Base-by-base conservation (phyloP, 2,113 vertebrate species). In the Triplophysa dalaica region DNA sequence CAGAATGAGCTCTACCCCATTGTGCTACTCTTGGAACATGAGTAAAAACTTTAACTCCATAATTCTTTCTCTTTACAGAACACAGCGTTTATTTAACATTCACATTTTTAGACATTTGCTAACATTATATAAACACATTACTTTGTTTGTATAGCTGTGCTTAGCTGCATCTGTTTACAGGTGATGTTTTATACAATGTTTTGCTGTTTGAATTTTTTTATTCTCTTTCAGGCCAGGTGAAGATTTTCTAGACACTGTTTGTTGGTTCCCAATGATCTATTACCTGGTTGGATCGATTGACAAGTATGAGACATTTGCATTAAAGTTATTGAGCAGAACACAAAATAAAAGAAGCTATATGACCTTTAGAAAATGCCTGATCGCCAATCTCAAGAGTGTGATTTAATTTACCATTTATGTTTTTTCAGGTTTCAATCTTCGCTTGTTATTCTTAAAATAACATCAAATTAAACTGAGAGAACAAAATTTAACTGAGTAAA, bases 191-290 rank as follows among this genome's bases (percentile, higher is more conserved):
- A 29, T 16, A 79, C 81, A 86, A 58, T 86, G 41, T 81, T 2
- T 33, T 26, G 48, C 16, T 50, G 11, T 64, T 9, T 65, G 17
- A 24, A 24, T 85, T 26, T 54, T 4, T 6, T 73, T 38, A 7
- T 38, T 45, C 19, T 56, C 26, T 83, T 83, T 21, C 52, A 94
- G 94, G 85, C 94, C 94, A 3, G 92, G 93, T 76, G 85, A 88
- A 24, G 91, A 94, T 77, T 94, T 94, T 87, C 89, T 94, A 77
- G 94, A 94, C 82, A 92, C 94, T 2, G 92, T 94, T 75, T 93
- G 93, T 79, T 94, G 92, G 92, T 94, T 94, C 85, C 94, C 94
- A 41, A 92, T 94, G 91, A 91, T 94, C 48, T 94, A 93, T 86
- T 94, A 93, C 90, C 93, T 92, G 82, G 91, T 93, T 80, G 94